Conservation (phyloP, 2,113 vertebrate species). For the Colinus virginianus region DNA sequence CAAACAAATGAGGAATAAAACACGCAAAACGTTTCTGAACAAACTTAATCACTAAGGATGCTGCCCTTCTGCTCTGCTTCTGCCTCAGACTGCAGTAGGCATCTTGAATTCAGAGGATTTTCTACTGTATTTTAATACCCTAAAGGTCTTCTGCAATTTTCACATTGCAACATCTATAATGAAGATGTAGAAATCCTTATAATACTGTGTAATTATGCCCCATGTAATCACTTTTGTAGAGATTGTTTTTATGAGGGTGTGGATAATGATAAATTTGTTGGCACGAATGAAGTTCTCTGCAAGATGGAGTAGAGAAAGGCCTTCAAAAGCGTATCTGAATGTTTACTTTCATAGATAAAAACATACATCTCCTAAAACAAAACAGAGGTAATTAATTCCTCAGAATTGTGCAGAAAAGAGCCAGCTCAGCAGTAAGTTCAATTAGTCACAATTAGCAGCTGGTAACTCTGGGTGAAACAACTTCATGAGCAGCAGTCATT, state of each 20-base stretch:
- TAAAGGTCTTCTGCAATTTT: background rate
- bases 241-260: slow-evolving; percentile 9
- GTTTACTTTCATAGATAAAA: background rate
- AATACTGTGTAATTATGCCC: background rate
- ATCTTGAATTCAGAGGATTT: background rate
- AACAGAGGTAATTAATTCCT: background rate
- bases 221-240: background rate
- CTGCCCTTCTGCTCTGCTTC: background rate
- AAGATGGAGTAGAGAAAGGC: background rate
- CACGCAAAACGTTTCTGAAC: background rate
- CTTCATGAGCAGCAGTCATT: background rate
- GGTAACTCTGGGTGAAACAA: background rate
- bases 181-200: background rate
- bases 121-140: background rate
- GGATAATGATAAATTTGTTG: slow-evolving; percentile 22
- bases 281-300: background rate
- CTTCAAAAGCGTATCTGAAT: background rate
- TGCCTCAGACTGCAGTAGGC: background rate
- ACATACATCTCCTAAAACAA: background rate
- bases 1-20: background rate
- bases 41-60: background rate
- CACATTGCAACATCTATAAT: background rate
- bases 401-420: background rate
- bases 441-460: slow-evolving; percentile 9
- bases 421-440: background rate